Evolutionary conservation across 2,797 vertebrate genomes (phyloP), one percentile per base, ranked within the genome.

Genomic region (Tokudaia tokunoshimensis): DNA sequence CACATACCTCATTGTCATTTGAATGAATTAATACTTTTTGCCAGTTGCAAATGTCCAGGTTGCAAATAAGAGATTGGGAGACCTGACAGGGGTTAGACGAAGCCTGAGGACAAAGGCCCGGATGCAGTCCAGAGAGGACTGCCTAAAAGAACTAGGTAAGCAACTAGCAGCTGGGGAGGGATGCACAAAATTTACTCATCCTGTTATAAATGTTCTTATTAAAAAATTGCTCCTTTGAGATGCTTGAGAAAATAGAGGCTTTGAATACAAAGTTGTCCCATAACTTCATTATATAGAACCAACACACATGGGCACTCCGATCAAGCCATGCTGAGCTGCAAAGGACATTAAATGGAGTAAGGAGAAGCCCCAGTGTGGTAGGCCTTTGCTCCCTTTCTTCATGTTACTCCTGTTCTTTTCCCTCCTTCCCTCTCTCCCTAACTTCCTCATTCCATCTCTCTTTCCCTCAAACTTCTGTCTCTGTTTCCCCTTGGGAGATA

Each of bases 221-320:
- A 22, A 61, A 85, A 52, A 14, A 65, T 57, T 80, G 76, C 61
- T 94, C 47, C 86, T 29, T 90, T 41, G 24, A 76, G 37, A 87
- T 87, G 59, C 34, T 95, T 81, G 80, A 87, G 92, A 93, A 96
- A 81, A 92, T 50, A 88, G 65, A 92, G 65, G 11, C 44, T 67
- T 87, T 31, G 70, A 95, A 0, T 86, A 89, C 31, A 97, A 89
- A 87, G 17, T 89, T 90, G 84, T 59, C 26, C 12, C 80, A 20
- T 92, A n/a, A 93, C 37, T 52, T 44, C 83, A 47, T 81, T 92
- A 50, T 80, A 47, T 80, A 81, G 12, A 2, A 67, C 78, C 15
- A 84, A 59, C 4, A 61, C 44, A 59, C 11, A 41, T 24, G 31
- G 65, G 82, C 52, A 83, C 70, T 95, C 52, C 50, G 3, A 95